phyloP scores from a whole-genome alignment of 2,797 vertebrate species.

The Myiotriccus ornatus region DNA sequence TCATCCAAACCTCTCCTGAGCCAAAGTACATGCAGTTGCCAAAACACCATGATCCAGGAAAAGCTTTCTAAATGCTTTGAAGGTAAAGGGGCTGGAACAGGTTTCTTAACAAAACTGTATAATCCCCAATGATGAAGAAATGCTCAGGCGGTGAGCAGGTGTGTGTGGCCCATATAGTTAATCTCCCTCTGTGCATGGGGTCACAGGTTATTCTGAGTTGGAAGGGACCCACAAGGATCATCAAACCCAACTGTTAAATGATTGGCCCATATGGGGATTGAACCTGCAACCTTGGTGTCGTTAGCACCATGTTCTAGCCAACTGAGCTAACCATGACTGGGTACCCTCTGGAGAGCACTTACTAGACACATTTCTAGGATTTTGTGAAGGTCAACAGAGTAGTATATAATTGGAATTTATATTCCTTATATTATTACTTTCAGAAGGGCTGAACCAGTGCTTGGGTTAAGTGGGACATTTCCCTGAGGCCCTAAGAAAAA shows the following conservation, averaged over 20 bases:
- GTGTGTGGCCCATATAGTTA: not conserved
- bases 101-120: not conserved
- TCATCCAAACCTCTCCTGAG: not conserved
- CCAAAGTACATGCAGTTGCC: not conserved
- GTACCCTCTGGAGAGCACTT: not conserved
- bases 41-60: not conserved
- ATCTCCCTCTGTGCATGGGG: accelerated
- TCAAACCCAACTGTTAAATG: not conserved
- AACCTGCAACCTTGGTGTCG: not conserved
- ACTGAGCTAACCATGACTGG: not conserved
- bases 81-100: not conserved
- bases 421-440: not conserved
- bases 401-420: not conserved
- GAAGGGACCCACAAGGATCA: not conserved
- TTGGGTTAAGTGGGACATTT: not conserved
- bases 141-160: not conserved
- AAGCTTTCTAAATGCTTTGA: slow-evolving; percentile 2
- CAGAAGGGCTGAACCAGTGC: not conserved
- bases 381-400: not conserved
- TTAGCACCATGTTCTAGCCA: not conserved
- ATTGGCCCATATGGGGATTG: not conserved
- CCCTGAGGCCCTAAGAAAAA: not conserved
- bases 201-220: not conserved
- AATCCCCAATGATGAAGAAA: not conserved
- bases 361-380: not conserved